Evolutionary conservation across 2,888 invertebrate species (phyloP).

Genomic region (Xanthorhoe spadicearia): DNA sequence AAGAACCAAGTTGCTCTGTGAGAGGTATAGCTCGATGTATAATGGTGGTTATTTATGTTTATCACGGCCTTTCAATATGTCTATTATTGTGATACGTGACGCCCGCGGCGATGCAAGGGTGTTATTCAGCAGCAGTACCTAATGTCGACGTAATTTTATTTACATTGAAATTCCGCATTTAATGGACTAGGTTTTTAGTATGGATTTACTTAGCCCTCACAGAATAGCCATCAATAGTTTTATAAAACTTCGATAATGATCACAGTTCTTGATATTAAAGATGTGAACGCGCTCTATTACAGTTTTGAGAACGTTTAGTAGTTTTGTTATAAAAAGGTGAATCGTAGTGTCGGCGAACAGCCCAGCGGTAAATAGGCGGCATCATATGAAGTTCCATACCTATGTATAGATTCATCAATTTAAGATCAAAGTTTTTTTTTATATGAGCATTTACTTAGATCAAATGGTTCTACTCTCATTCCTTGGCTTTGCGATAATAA

Average conservation of each 20-base stretch:
- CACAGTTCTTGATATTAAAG: constrained; percentile 14
- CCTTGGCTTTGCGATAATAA: no score
- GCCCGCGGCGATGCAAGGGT: constrained; percentile 61
- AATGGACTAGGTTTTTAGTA: constrained; percentile 19
- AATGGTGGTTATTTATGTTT: constrained; percentile 54
- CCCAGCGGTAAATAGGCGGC: no score
- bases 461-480: no score
- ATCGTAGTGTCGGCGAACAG: no score
- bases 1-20: constrained; percentile 5
- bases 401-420: no score
- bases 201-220: constrained; percentile 2
- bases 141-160: constrained; percentile 61
- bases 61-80: constrained; percentile 65
- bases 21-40: constrained; percentile 38
- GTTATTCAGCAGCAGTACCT: constrained; percentile 55
- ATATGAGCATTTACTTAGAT: no score
- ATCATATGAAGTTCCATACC: no score
- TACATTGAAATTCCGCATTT: constrained; percentile 56
- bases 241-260: no score
- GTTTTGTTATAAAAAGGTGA: no score
- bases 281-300: constrained; percentile 23
- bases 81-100: constrained; percentile 63
- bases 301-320: neutral
- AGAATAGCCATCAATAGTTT: no score
- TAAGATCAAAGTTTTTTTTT: no score